phyloP scores from a whole-genome alignment of 2,888 invertebrate genomes.

The Tachina grossa region DNA sequence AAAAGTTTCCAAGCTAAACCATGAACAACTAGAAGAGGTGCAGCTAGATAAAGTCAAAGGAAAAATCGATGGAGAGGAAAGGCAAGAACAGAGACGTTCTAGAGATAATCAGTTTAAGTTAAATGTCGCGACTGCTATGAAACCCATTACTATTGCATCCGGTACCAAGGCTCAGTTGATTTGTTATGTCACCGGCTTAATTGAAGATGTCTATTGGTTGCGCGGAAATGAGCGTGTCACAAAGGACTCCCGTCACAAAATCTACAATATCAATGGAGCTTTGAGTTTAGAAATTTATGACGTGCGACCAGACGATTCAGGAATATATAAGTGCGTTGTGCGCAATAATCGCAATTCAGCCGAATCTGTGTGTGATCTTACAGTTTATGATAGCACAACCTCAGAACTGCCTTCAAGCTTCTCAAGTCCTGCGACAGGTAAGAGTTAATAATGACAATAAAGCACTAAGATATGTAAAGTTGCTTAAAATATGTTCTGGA shows the following conservation, averaged over 20 bases:
- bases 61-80: conserved; percentile 38
- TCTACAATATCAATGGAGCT: conserved; percentile 85
- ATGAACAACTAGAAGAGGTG: conserved; percentile 22
- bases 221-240: conserved; percentile 85
- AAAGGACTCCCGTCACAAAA: conserved; percentile 83
- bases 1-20: conserved; percentile 66
- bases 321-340: conserved; percentile 90
- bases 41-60: conserved; percentile 79
- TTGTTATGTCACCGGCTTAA: conserved; percentile 89
- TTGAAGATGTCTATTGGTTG: conserved; percentile 89
- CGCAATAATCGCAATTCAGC: conserved; percentile 88
- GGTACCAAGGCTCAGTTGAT: conserved; percentile 90
- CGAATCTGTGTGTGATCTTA: conserved; percentile 87
- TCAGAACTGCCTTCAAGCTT: conserved; percentile 77
- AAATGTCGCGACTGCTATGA: conserved; percentile 88
- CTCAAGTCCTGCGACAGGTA: conserved; percentile 79
- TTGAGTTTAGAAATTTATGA: conserved; percentile 89
- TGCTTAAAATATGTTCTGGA: neutral
- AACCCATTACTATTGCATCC: conserved; percentile 89
- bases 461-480: conserved; percentile 3
- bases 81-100: conserved; percentile 73
- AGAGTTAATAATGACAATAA: conserved; percentile 21
- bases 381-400: conserved; percentile 84
- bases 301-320: conserved; percentile 87
- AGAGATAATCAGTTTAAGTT: conserved; percentile 87